Conservation (phyloP, 2,888 invertebrate species). For the Papilio elwesi region DNA sequence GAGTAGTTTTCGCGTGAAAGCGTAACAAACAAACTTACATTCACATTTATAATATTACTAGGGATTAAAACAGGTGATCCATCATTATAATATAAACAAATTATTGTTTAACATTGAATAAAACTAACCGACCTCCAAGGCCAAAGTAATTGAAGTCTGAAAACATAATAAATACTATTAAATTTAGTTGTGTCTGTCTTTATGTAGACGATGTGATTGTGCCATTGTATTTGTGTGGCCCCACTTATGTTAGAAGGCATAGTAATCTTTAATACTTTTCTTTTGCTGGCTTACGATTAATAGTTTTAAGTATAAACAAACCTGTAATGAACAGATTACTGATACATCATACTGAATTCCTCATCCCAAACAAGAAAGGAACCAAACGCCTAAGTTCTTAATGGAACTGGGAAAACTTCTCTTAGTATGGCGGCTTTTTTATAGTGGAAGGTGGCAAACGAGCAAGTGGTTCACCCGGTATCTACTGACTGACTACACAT, state of each 20-base stretch:
- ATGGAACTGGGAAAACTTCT: too few species aligned
- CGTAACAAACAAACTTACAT: too few species aligned
- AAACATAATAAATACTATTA: neutral
- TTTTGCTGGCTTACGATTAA: neutral
- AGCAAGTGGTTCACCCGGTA: too few species aligned
- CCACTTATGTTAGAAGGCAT: neutral
- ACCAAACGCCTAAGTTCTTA: too few species aligned
- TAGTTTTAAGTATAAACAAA: neutral
- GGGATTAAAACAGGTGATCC: neutral
- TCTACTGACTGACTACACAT: too few species aligned
- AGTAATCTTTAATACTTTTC: neutral
- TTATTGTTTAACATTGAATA: neutral
- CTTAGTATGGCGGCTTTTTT: too few species aligned
- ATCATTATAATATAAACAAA: neutral
- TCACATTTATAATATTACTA: too few species aligned
- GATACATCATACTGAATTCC: neutral
- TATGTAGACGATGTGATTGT: neutral
- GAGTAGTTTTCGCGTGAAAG: too few species aligned
- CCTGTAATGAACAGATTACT: neutral
- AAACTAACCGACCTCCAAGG: neutral
- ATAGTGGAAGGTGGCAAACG: too few species aligned
- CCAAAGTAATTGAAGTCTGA: conserved; percentile 3
- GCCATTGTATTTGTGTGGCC: neutral
- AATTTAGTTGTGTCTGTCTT: neutral
- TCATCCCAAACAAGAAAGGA: neutral